Percentiles rank a stretch among this genome's conserved stretches.
These are phyloP conservation scores for Tenthredo amoena DNA, from an alignment of 2,888 invertebrate genomes.

Conservation along the genomic window DNA sequence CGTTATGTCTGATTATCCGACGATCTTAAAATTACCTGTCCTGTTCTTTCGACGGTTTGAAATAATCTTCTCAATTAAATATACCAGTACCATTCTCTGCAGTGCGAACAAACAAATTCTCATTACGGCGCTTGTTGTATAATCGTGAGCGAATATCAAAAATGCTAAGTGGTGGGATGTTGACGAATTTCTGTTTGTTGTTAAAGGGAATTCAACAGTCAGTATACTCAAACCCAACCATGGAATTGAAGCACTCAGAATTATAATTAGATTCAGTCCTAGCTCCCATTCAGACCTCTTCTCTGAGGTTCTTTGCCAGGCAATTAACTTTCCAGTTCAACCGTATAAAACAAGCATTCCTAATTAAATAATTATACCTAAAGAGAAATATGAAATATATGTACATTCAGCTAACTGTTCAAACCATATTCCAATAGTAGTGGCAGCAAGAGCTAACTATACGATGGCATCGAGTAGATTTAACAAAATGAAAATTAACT, in stretches of 20 bases:
- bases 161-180: neutral
- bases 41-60: neutral
- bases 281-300: neutral
- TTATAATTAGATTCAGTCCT: neutral
- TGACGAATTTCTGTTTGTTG: neutral
- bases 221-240: neutral
- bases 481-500: neutral
- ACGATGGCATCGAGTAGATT: neutral
- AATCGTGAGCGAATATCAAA: neutral
- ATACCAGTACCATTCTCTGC: neutral
- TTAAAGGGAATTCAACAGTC: neutral
- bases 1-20: neutral
- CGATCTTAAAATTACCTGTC: neutral
- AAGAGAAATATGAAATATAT: neutral
- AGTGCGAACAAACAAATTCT: neutral
- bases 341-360: neutral
- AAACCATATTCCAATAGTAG: neutral
- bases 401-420: neutral
- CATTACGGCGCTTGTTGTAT: neutral
- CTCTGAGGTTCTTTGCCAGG: neutral
- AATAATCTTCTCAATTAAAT: neutral
- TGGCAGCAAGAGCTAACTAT: neutral
- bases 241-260: neutral
- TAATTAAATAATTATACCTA: constrained; percentile 11
- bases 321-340: constrained; percentile 19